phyloP scores from a whole-genome alignment of 2,113 vertebrate species.

The Mormyrus iriodes region DNA sequence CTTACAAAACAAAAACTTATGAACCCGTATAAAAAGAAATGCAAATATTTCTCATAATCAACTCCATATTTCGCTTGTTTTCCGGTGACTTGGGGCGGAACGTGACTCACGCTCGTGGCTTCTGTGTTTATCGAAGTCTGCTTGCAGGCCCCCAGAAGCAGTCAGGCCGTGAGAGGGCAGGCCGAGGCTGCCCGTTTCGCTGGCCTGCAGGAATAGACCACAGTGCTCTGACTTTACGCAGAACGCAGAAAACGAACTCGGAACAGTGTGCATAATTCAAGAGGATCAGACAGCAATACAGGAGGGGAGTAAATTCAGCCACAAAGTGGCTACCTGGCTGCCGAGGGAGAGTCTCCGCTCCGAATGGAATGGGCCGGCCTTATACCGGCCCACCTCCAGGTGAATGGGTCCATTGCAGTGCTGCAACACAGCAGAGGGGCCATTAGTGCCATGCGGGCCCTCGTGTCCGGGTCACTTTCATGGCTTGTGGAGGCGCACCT shows the following conservation, averaged over 20 bases:
- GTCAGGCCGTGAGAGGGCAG: constrained; percentile 57
- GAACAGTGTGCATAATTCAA: neutral
- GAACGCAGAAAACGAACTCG: neutral
- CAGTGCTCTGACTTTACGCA: neutral
- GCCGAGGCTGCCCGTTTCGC: constrained; percentile 65
- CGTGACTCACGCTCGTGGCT: constrained; percentile 65
- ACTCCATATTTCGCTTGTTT: neutral
- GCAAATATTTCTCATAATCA: neutral
- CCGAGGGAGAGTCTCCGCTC: constrained; percentile 81
- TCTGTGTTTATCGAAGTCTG: constrained; percentile 59
- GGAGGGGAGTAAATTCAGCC: neutral
- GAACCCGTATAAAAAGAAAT: neutral
- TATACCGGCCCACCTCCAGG: constrained; percentile 86
- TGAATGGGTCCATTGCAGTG: constrained; percentile 82
- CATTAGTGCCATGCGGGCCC: neutral
- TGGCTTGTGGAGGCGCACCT: constrained; percentile 57
- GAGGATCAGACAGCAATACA: neutral
- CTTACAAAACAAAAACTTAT: neutral
- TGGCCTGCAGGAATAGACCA: constrained; percentile 56
- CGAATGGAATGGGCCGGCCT: constrained; percentile 84
- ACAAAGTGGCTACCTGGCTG: constrained; percentile 72
- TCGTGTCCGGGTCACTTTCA: neutral
- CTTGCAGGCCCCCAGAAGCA: constrained; percentile 48
- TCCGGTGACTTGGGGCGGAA: neutral
- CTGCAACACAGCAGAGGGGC: constrained; percentile 48